Percentiles rank a stretch among this genome's conserved stretches.
Evolutionary conservation across 1,140 invertebrate species (phyloP).

Genomic region (Scylla paramamosain): DNA sequence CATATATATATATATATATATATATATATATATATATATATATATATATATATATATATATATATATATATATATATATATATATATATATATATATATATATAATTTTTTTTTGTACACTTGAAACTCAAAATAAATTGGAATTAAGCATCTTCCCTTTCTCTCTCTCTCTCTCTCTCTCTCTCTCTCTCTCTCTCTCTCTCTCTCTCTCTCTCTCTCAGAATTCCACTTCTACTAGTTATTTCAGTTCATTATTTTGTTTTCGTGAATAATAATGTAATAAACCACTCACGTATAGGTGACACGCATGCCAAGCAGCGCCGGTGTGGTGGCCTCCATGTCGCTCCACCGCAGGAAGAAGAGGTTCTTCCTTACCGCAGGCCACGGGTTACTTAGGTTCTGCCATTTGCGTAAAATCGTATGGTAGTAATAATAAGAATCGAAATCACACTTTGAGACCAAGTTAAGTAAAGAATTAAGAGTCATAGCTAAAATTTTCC

Average conservation of each 20-base stretch:
- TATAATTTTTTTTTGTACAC: no score
- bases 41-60: no score
- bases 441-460: no score
- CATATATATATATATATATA: no score
- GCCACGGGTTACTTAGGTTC: not conserved
- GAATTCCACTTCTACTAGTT: no score
- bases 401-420: no score
- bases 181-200: slow-evolving; percentile 43
- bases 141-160: not conserved
- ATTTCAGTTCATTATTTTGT: not conserved
- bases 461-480: no score
- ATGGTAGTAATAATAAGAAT: no score
- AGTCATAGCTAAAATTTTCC: no score
- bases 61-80: no score
- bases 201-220: slow-evolving; percentile 27
- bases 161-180: slow-evolving; percentile 15
- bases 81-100: no score
- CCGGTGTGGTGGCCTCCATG: slow-evolving; percentile 10
- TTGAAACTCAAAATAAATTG: not conserved
- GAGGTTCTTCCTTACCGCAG: not conserved
- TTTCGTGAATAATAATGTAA: not conserved
- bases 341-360: not conserved
- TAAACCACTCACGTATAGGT: not conserved
- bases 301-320: not conserved
- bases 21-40: no score